Conservation (phyloP, 2,113 vertebrate genomes). For the Saimiri boliviensis region DNA sequence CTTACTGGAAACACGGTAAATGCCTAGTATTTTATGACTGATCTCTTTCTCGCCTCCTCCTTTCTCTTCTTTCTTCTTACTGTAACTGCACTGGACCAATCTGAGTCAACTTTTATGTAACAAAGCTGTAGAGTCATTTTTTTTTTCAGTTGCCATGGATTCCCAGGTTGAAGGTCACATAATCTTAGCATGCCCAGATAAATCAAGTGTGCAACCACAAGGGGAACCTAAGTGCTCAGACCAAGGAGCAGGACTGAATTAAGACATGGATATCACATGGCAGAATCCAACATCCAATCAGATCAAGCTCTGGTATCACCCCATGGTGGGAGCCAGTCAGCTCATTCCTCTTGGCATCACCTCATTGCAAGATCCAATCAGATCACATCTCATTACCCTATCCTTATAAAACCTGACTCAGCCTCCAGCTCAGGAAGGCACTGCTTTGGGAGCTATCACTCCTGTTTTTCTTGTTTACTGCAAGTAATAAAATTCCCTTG, state of each 20-base stretch:
- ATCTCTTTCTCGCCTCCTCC: neutral
- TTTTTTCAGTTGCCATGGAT: neutral
- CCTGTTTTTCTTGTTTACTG: neutral
- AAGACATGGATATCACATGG: neutral
- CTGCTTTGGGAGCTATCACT: neutral
- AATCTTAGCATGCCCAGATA: neutral
- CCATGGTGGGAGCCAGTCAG: neutral
- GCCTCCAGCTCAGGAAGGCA: neutral
- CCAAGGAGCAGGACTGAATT: neutral
- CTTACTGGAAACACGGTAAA: neutral
- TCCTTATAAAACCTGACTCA: neutral
- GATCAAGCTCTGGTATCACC: neutral
- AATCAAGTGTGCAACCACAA: neutral
- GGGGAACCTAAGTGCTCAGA: neutral
- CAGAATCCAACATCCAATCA: neutral
- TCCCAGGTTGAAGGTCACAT: neutral
- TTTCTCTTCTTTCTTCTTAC: neutral
- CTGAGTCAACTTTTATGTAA: neutral
- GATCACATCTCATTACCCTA: neutral
- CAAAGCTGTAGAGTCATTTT: neutral
- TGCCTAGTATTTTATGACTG: neutral
- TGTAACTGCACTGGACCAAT: neutral
- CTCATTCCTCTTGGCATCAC: neutral
- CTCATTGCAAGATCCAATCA: neutral
- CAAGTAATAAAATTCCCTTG: neutral